Evolutionary conservation across 2,888 invertebrate genomes (phyloP).

Genomic region (Tanypteryx hageni): DNA sequence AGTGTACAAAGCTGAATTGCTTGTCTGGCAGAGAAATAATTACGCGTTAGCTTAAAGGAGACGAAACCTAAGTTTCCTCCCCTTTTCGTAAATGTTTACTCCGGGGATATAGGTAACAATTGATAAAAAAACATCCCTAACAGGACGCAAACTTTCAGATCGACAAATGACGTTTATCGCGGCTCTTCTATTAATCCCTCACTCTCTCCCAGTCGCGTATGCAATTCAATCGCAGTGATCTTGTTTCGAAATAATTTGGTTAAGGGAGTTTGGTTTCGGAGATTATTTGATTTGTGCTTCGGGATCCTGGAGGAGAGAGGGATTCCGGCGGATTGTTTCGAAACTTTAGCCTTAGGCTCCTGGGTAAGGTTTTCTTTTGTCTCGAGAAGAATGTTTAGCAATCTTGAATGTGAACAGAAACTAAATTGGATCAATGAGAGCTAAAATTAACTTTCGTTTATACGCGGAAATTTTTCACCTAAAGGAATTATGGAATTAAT

Average conservation of each 20-base stretch:
- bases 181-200: not conserved
- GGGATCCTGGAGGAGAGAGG: not conserved
- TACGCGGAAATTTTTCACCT: too few species aligned
- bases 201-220: not conserved
- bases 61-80: not conserved
- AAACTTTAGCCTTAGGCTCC: not conserved
- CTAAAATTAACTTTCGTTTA: not conserved
- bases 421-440: not conserved
- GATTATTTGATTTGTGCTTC: not conserved
- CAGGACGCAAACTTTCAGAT: not conserved
- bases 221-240: not conserved
- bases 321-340: not conserved
- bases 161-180: not conserved
- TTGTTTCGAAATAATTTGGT: not conserved
- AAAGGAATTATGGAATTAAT: too few species aligned
- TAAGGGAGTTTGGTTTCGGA: not conserved
- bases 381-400: not conserved
- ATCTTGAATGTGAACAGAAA: not conserved
- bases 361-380: not conserved
- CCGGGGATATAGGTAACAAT: not conserved
- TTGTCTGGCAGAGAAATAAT: not conserved
- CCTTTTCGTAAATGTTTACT: not conserved
- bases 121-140: not conserved
- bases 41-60: not conserved
- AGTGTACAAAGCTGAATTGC: constrained; percentile 5